Evolutionary conservation across 2,113 vertebrate genomes (phyloP), one percentile per base, ranked within the genome.

Genomic region (Pantherophis guttatus): DNA sequence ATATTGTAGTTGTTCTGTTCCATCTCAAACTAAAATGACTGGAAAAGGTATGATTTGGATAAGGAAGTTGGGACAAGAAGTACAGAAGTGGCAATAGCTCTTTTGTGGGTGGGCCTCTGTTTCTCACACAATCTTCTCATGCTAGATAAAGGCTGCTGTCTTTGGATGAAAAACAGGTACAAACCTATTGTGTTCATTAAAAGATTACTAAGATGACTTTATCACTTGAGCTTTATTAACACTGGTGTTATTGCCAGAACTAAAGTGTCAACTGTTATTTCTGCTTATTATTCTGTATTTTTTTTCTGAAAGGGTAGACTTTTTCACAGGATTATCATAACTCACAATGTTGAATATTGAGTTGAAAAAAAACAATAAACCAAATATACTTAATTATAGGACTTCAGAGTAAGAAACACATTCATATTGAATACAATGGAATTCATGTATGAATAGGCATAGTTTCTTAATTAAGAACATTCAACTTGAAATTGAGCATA

Each of bases 81-180:
- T n/a, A 44, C 7, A 58, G 62, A 58, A 93, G 65, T 90, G 75
- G 52, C 48, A 90, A 33, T 0, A 19, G 3, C 21, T 96, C 88
- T 50, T 39, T 7, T 33, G 39, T 1, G 93, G 91, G 90, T 5
- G 3, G 39, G 0, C 0, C 65, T 92, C 29, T 90, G 19, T 29
- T 88, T 17, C 54, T 90, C 92, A 85, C 13, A 8, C 87, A 89
- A 57, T 58, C 62, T 29, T 92, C 21, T 92, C 87, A 89, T 48
- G 9, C 24, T 89, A 92, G 87, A 85, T 89, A 89, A 89, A 39
- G 26, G 6, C 62, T 57, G 15, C 92, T 81, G 62, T 8, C 62
- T 92, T 92, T 81, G 87, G 92, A 92, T 89, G 44, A 92, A 89
- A 92, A 92, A 57, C 92, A 92, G 87, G 87, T 55, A 55, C 87